Base-by-base conservation (phyloP, 2,797 vertebrate genomes). In the Meda fulgida region DNA sequence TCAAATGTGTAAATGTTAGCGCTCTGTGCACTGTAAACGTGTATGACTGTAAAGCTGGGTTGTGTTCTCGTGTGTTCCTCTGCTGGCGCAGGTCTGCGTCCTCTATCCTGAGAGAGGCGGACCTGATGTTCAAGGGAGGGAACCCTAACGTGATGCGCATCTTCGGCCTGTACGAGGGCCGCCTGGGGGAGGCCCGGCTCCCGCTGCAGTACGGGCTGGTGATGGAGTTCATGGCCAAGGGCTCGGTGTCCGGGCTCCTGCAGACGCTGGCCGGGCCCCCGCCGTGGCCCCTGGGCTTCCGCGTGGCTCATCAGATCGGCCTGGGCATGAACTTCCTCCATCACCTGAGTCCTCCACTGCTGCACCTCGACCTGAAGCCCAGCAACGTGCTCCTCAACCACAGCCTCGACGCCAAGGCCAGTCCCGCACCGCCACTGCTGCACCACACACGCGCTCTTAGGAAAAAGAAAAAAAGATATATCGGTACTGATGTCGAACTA, bases 241-340 rank as follows among this genome's bases (percentile, higher is more conserved):
- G 95, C 6, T 94, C 94, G 0, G 83, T 96, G 81, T 87, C 84
- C 1, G 78, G 66, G 16, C 83, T 96, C 40, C 91, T 93, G 93
- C 9, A 71, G 0, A 31, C 19, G 18, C 79, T 94, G 53, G 0
- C 19, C 1, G 88, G 48, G 9, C 75, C 90, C 1, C 91, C 88
- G 0, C 93, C 92, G 1, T 95, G 91, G 92, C 89, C 94, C 0
- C 86, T 96, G 84, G 84, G 88, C 71, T 92, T 93, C 90, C 91
- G 94, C 65, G 86, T 95, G 79, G 85, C 88, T 46, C 89, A 96
- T 76, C 92, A 96, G 84, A 91, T 95, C 31, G 91, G 94, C 51
- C 85, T 95, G 87, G 95, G 95, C 34, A 93, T 96, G 82, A 96
- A 96, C 92, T 96, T 93, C 88, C 95, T 96, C 31, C 95, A 96